Conservation (phyloP, 2,888 invertebrate genomes). For the Clunio marinus region DNA sequence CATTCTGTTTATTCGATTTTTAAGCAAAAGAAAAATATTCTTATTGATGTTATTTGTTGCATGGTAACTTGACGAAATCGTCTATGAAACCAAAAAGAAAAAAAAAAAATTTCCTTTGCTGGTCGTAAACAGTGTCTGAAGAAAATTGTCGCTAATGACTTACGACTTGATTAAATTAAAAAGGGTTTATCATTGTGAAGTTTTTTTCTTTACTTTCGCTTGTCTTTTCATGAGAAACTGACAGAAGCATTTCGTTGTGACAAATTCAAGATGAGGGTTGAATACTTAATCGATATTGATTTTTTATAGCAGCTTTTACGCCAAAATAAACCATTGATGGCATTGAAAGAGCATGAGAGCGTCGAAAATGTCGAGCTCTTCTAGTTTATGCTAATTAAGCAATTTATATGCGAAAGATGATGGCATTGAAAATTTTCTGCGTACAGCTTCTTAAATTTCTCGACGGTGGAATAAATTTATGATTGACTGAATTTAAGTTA, state of each 20-base stretch:
- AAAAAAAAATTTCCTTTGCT: no score
- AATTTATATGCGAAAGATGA: conserved; percentile 17
- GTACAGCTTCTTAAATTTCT: neutral
- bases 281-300: neutral
- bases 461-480: conserved; percentile 9
- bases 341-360: no score
- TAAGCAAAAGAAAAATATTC: no score
- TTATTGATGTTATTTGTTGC: no score
- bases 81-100: no score
- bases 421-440: conserved; percentile 17
- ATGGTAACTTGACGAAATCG: no score
- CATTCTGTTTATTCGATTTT: no score
- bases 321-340: neutral
- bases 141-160: no score
- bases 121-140: no score
- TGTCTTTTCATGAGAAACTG: no score
- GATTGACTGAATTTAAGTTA: neutral
- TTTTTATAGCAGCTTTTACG: neutral
- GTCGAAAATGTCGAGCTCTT: neutral
- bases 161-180: neutral
- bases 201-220: neutral
- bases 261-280: conserved; percentile 6
- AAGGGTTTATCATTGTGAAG: neutral
- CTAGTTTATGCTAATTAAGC: conserved; percentile 25
- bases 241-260: neutral